Evolutionary conservation across 2,113 vertebrate species (phyloP).

Genomic region (Toxotes chatareus): DNA sequence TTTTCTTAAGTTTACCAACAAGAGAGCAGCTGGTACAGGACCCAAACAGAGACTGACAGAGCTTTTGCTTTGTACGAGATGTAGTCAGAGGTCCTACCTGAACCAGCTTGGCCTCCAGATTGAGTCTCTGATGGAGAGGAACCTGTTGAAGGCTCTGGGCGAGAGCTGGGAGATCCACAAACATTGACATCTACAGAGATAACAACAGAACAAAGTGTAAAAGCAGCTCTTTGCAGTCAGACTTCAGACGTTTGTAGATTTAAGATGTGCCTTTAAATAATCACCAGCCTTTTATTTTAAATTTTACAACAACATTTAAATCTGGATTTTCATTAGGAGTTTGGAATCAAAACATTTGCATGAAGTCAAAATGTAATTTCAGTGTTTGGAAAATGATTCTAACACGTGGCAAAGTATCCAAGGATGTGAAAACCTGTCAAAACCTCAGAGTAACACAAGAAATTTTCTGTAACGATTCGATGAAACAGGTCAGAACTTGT

Average conservation of each 20-base stretch:
- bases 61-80: too few relatives aligned
- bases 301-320: too few relatives aligned
- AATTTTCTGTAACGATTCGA: background rate
- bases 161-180: slow-evolving; percentile 88
- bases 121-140: slow-evolving; percentile 88
- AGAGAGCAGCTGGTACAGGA: too few relatives aligned
- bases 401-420: background rate
- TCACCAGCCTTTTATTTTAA: too few relatives aligned
- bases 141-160: slow-evolving; percentile 87
- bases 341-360: background rate
- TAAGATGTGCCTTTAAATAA: too few relatives aligned
- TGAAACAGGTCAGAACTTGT: background rate
- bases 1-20: too few relatives aligned
- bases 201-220: background rate
- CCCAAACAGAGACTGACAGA: too few relatives aligned
- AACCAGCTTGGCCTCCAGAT: slow-evolving; percentile 89
- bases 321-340: too few relatives aligned
- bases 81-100: slow-evolving; percentile 75
- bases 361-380: background rate
- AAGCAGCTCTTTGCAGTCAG: background rate
- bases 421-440: background rate
- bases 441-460: background rate
- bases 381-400: background rate
- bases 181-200: slow-evolving; percentile 82
- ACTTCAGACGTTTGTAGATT: background rate